Base-by-base conservation (phyloP, 2,797 vertebrate genomes). In the Enteromius unitaeniatus region DNA sequence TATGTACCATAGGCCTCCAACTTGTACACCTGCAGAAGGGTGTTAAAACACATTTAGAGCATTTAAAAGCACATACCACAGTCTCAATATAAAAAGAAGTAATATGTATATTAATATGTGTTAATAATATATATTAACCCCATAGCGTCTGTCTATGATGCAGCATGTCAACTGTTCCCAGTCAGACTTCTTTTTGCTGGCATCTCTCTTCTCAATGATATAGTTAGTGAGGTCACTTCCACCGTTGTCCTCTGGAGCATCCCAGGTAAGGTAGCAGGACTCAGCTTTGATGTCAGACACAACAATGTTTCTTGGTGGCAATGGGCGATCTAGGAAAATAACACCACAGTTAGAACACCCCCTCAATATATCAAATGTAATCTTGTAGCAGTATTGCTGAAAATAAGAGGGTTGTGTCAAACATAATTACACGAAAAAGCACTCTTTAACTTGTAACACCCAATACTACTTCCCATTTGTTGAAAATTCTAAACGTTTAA, bases 191-290 rank as follows among this genome's bases (percentile, higher is more conserved):
- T 99, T 99, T 87, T 95, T 97, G 91, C 96, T 97, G 81, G 98
- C 98, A 88, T 99, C 98, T 23, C 98, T 95, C 88, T 94, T 94
- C 89, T 99, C 97, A 87, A 99, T 90, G 5, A 98, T 92, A 84
- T 99, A 99, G 92, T 99, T 99, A 2, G 96, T 96, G 88, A 99
- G 96, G 76, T 99, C 98, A 89, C 97, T 98, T 91, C 98, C 97
- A 51, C 98, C 98, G 11, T 98, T 98, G 93, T 99, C 97, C 83
- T 96, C 95, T 2, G 98, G 98, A 0, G 95, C 94, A 65, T 98
- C 96, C 97, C 97, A 99, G 3, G 96, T 97, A 89, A 99, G 93
- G 88, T 96, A 97, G 91, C 98, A 99, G 0, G 97, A 99, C 53
- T 97, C 96, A 1, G 95, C 95, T 91, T 97, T 99, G 89, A 99